phyloP scores from a whole-genome alignment of 2,113 vertebrate genomes.

The Sander lucioperca region DNA sequence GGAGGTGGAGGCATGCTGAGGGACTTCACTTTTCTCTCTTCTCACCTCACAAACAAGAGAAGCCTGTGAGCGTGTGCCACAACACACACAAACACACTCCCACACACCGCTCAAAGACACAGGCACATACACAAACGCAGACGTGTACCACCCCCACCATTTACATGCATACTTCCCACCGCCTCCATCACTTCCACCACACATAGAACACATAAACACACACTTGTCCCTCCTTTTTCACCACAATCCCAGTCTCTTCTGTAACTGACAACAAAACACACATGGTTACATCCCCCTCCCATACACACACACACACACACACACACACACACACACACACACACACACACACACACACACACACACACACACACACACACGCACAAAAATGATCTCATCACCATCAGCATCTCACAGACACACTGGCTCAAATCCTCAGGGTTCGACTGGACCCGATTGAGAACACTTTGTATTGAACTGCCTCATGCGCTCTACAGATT shows the following conservation, averaged over 20 bases:
- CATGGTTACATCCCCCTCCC: constrained; percentile 21
- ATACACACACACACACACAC: constrained; percentile 9
- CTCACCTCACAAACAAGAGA: constrained; percentile 82
- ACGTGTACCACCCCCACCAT: constrained; percentile 61
- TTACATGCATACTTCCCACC: constrained; percentile 45
- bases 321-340: constrained; percentile 3
- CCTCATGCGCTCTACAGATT: constrained; percentile 62
- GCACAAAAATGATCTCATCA: constrained; percentile 36
- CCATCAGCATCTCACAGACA: constrained; percentile 33
- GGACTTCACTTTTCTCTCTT: constrained; percentile 81
- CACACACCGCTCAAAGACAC: constrained; percentile 67
- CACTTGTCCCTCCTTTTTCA: constrained; percentile 22
- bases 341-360: constrained; percentile 11
- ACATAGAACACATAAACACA: constrained; percentile 25
- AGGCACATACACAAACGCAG: constrained; percentile 53
- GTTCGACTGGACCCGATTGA: constrained; percentile 61
- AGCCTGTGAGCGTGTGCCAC: constrained; percentile 77
- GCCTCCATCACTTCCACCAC: constrained; percentile 43
- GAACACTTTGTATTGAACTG: constrained; percentile 74
- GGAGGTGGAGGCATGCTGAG: constrained; percentile 82
- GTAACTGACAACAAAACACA: constrained; percentile 45
- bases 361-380: constrained; percentile 4
- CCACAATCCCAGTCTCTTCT: constrained; percentile 37
- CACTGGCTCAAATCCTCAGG: constrained; percentile 53
- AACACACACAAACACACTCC: constrained; percentile 68